Evolutionary conservation across 2,113 vertebrate species (phyloP), one percentile per base, ranked within the genome.

Genomic region (Zosterops japonicus): DNA sequence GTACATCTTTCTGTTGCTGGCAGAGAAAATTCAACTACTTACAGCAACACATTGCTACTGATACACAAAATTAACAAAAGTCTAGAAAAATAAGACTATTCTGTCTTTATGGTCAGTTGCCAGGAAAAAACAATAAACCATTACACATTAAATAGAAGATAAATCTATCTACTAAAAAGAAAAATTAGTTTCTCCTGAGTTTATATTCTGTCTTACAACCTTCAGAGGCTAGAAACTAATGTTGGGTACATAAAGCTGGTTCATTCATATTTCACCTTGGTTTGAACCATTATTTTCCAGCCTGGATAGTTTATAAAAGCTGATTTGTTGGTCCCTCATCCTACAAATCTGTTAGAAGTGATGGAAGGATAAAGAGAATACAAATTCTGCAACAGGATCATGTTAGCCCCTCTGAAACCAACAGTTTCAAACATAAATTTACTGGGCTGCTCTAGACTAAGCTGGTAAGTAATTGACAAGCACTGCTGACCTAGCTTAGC

Each of bases 31-130:
- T 12, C 22, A 6, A 70, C 83, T 84, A 91, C 44, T 93, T 81
- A 60, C 0, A 95, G 83, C 65, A 89, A 89, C 64, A 68, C 75
- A 71, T 31, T 70, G 33, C 86, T 90, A 93, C 55, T 49, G 8
- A 89, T 68, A 75, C 56, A 92, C 60, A 82, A 83, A 78, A 88
- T 64, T 59, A 89, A 80, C 61, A 61, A 42, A 65, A 88, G 55
- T 29, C 75, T 94, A 97, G 39, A 94, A 94, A 96, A 95, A 78
- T 77, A 92, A 89, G 22, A 92, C 31, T 71, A 81, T 74, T 93
- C 23, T 85, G 27, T 75, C 70, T 33, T 78, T 60, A 75, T 82
- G 69, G 57, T 86, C 90, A 89, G 56, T 92, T 90, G 56, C 49
- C 60, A 90, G 25, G 56, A 28, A 64, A 82, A 53, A 81, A 89